These are phyloP conservation scores for Eledona agricola DNA, from an alignment of 2,888 invertebrate genomes.

Conservation along the genomic window DNA sequence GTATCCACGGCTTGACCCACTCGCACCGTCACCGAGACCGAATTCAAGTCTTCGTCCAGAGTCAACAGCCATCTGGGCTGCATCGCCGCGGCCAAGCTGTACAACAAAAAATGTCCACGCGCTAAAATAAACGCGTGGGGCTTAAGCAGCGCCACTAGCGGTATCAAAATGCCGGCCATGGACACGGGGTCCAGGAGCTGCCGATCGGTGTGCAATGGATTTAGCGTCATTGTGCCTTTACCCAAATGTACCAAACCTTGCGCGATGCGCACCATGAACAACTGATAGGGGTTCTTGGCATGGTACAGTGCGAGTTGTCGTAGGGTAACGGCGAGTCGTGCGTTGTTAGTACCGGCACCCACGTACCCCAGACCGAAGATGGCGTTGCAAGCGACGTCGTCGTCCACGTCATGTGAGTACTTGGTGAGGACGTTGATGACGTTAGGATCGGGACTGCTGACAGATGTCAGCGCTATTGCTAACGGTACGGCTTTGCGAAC, in stretches of 20 bases:
- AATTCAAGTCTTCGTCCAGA: constrained; percentile 91
- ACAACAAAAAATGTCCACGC: constrained; percentile 93
- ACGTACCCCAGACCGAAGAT: constrained; percentile 98
- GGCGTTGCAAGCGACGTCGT: constrained; percentile 97
- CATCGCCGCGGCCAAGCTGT: constrained; percentile 94
- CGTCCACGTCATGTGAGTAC: constrained; percentile 97
- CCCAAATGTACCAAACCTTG: constrained; percentile 97
- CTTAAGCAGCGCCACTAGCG: constrained; percentile 51
- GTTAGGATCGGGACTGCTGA: constrained; percentile 94
- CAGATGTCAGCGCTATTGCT: constrained; percentile 91
- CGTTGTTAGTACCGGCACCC: constrained; percentile 87
- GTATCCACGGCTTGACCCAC: constrained; percentile 97
- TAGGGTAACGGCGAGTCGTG: constrained; percentile 94
- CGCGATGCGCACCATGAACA: constrained; percentile 96
- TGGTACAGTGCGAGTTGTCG: constrained; percentile 97
- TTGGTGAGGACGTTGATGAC: constrained; percentile 97
- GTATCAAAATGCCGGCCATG: constrained; percentile 76
- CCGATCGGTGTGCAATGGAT: constrained; percentile 95
- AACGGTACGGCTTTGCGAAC: constrained; percentile 92
- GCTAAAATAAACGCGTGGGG: constrained; percentile 72
- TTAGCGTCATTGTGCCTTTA: constrained; percentile 96
- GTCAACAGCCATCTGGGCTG: constrained; percentile 98
- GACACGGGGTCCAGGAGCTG: constrained; percentile 94
- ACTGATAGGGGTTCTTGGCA: constrained; percentile 93
- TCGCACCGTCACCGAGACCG: constrained; percentile 89